These are phyloP conservation scores for Polydrusus pterygomalis DNA, from an alignment of 2,888 invertebrate genomes.

Conservation along the genomic window DNA sequence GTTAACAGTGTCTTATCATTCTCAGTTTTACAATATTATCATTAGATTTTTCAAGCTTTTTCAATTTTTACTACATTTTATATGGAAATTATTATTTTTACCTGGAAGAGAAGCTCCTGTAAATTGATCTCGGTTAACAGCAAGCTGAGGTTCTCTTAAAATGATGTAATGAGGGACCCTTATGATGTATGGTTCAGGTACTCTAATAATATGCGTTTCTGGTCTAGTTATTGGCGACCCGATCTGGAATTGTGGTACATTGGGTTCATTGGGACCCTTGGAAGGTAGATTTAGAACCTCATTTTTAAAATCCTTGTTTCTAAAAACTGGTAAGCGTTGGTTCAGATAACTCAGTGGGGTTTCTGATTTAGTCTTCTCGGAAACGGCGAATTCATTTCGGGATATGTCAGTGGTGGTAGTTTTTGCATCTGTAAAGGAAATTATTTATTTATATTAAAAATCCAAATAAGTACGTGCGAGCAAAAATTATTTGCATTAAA, in stretches of 20 bases:
- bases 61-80: no score
- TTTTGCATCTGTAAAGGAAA: not conserved
- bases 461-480: no score
- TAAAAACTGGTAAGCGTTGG: not conserved
- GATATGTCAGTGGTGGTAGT: not conserved
- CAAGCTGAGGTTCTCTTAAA: not conserved
- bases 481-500: no score
- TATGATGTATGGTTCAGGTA: conserved; percentile 18
- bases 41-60: no score
- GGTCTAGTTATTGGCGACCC: not conserved
- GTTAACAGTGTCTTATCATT: no score
- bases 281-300: not conserved
- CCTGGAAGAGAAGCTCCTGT: not conserved
- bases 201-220: conserved; percentile 12
- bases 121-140: conserved; percentile 1
- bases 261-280: not conserved
- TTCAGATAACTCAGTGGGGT: not conserved
- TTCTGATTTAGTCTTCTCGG: conserved; percentile 1
- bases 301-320: not conserved
- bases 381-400: not conserved
- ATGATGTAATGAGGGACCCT: conserved; percentile 2
- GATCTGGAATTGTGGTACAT: not conserved
- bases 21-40: no score
- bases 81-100: not conserved
- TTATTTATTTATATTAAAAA: not conserved